Evolutionary conservation across 2,888 invertebrate genomes (phyloP).

Genomic region (Linyphia triangularis): DNA sequence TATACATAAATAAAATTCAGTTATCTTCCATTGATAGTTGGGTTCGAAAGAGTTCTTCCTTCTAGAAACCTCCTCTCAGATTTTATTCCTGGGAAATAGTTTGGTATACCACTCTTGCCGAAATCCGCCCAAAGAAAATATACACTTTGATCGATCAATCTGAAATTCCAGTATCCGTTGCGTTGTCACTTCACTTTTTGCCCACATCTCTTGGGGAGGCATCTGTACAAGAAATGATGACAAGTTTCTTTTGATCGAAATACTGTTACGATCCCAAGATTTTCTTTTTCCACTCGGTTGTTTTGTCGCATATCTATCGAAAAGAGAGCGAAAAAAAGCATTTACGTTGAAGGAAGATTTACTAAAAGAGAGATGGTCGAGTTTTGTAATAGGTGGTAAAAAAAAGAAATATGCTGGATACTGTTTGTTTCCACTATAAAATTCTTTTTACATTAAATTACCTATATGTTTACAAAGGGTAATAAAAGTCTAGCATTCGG

Average conservation of each 20-base stretch:
- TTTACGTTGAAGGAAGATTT: neutral
- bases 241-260: conserved; percentile 73
- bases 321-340: neutral
- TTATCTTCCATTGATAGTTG: no score
- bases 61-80: neutral
- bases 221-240: conserved; percentile 63
- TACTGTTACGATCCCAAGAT: conserved; percentile 38
- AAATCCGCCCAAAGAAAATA: conserved; percentile 35
- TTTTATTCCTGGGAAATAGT: conserved; percentile 11
- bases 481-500: no score
- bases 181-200: conserved; percentile 73
- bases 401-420: no score
- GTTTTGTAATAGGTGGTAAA: neutral
- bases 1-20: no score
- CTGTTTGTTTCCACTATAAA: no score
- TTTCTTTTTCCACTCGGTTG: neutral
- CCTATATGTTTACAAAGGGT: no score
- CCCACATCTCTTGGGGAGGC: conserved; percentile 72
- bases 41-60: no score
- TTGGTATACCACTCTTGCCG: conserved; percentile 45
- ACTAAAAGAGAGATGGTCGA: neutral
- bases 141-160: conserved; percentile 70
- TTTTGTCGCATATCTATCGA: neutral
- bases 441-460: no score
- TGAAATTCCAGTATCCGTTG: conserved; percentile 69